These are phyloP conservation scores for Castor canadensis DNA, from an alignment of 2,113 vertebrate species.

Conservation along the genomic window DNA sequence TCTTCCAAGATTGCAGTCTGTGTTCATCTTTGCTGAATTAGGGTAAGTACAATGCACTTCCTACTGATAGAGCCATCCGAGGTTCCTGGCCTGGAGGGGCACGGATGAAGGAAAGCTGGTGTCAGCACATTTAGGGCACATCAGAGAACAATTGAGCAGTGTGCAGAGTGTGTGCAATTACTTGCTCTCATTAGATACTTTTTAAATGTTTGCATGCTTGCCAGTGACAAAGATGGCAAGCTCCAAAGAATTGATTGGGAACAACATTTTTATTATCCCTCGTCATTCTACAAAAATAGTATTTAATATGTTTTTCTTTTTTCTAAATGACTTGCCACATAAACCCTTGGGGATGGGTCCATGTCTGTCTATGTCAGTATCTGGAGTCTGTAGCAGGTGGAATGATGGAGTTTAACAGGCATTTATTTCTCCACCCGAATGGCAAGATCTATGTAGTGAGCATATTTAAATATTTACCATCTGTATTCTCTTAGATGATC, in stretches of 20 bases:
- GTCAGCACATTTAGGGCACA: constrained; percentile 48
- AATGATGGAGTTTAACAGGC: not conserved
- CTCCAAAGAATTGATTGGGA: constrained; percentile 43
- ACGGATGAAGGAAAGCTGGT: constrained; percentile 17
- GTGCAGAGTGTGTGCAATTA: constrained; percentile 14
- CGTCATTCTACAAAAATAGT: not conserved
- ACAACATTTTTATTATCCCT: constrained; percentile 40
- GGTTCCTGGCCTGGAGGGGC: constrained; percentile 57
- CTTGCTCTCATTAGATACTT: constrained; percentile 61
- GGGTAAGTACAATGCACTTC: constrained; percentile 47
- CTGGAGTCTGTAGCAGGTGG: not conserved
- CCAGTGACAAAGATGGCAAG: constrained; percentile 50
- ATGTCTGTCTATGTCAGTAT: not conserved
- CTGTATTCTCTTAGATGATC: not conserved
- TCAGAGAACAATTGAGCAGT: constrained; percentile 55
- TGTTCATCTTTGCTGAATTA: constrained; percentile 49
- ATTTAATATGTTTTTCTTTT: not conserved
- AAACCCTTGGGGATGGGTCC: not conserved
- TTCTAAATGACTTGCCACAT: not conserved
- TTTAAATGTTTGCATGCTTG: constrained; percentile 57
- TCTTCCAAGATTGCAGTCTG: constrained; percentile 29
- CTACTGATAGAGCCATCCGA: constrained; percentile 29
- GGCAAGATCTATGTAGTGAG: not conserved
- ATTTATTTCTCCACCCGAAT: too few species aligned
- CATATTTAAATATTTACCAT: not conserved